Conservation (phyloP, 2,113 vertebrate species). For the Catagonus wagneri region DNA sequence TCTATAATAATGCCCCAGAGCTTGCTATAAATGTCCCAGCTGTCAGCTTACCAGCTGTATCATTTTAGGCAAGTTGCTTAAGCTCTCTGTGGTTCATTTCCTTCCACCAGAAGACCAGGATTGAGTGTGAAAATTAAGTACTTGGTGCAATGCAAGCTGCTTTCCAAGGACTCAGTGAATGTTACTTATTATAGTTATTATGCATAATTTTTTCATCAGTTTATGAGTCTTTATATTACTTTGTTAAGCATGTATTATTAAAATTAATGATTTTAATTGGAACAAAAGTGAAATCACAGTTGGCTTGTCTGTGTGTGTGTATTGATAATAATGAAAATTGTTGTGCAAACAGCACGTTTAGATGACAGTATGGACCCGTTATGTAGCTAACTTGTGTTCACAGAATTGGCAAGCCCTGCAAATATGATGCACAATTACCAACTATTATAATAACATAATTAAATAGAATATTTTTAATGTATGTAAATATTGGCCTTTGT, state of each 20-base stretch:
- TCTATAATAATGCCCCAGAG: background rate
- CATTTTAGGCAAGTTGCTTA: background rate
- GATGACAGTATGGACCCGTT: background rate
- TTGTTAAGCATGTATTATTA: background rate
- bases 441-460: slow-evolving; percentile 16
- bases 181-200: background rate
- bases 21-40: background rate
- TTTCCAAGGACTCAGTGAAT: background rate
- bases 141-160: background rate
- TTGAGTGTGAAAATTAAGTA: background rate
- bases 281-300: background rate
- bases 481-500: background rate
- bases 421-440: background rate
- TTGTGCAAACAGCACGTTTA: background rate
- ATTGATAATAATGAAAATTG: background rate
- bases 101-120: background rate
- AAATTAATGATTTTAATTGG: slow-evolving; percentile 1
- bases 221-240: background rate
- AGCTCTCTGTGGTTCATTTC: background rate
- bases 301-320: background rate
- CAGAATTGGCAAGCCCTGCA: background rate
- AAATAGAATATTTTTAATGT: background rate
- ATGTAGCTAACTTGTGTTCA: background rate
- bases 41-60: background rate
- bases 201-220: background rate